A percentile compares a stretch with the other conserved stretches of the same genome.
Conservation (phyloP, 1,140 invertebrate species). For the Oedothorax gibbosus region DNA sequence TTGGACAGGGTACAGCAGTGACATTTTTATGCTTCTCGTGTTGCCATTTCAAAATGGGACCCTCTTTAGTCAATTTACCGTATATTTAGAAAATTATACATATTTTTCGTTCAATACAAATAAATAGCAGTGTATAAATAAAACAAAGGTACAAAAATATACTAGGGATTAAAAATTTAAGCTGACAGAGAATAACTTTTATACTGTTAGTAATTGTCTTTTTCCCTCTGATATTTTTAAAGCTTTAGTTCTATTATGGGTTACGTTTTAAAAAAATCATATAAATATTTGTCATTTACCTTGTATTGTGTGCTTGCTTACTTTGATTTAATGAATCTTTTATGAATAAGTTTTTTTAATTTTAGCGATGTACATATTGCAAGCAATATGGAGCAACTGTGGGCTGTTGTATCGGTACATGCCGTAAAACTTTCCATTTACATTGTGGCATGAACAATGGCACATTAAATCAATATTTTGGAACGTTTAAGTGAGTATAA, state of each 20-base stretch:
- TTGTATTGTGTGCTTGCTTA: background rate
- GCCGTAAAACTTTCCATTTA: constrained; percentile 75
- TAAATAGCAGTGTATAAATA: too few relatives aligned
- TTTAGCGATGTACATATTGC: constrained; percentile 75
- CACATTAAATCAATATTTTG: constrained; percentile 75
- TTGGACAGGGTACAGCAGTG: too few relatives aligned
- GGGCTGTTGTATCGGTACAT: constrained; percentile 73
- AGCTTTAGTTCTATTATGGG: background rate
- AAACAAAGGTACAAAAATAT: too few relatives aligned
- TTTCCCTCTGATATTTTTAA: background rate
- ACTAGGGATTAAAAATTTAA: too few relatives aligned
- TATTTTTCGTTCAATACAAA: too few relatives aligned
- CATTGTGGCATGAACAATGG: constrained; percentile 74
- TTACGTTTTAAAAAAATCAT: background rate
- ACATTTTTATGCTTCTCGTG: too few relatives aligned
- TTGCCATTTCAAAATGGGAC: too few relatives aligned
- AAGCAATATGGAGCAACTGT: constrained; percentile 74
- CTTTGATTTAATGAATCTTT: background rate
- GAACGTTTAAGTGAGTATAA: constrained; percentile 72
- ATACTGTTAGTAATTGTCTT: background rate
- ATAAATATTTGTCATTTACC: background rate
- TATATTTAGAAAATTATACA: too few relatives aligned
- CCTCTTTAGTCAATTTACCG: too few relatives aligned
- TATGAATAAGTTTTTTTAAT: too few relatives aligned
- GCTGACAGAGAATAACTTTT: too few relatives aligned